phyloP scores from a whole-genome alignment of 2,797 vertebrate genomes.

The Aphelocoma californica region DNA sequence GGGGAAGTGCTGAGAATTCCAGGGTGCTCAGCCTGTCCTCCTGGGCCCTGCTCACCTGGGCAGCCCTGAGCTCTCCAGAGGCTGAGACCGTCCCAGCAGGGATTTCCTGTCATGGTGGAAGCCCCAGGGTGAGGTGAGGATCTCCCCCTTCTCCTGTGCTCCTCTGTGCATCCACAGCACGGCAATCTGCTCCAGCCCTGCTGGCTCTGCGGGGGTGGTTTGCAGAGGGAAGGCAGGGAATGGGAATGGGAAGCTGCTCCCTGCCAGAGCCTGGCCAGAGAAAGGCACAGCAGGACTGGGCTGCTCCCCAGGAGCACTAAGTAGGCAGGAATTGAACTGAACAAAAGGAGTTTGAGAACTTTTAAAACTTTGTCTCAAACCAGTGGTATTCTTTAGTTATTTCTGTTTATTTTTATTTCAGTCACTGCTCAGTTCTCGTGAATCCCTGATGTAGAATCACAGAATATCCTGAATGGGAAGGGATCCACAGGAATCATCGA shows the following conservation, averaged over 20 bases:
- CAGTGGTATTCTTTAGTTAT: not conserved
- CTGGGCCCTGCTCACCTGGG: not conserved
- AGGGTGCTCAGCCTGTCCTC: not conserved
- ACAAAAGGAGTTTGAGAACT: not conserved
- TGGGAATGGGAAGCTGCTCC: not conserved
- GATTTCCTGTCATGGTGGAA: fast-evolving
- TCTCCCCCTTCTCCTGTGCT: not conserved
- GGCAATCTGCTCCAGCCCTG: not conserved
- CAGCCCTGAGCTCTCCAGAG: not conserved
- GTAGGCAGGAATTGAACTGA: not conserved
- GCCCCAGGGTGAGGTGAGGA: not conserved
- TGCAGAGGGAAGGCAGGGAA: not conserved
- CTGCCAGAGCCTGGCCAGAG: not conserved
- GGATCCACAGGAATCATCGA: not conserved
- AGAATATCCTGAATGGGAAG: not conserved
- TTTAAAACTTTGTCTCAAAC: not conserved
- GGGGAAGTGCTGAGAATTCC: fast-evolving
- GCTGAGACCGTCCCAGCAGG: fast-evolving
- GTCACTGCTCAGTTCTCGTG: not conserved
- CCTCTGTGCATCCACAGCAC: not conserved
- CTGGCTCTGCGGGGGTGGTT: not conserved
- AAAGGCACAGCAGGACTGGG: not conserved
- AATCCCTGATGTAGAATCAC: too few species aligned
- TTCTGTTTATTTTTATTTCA: not conserved
- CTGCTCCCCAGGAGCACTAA: not conserved